These are phyloP conservation scores for Tympanuchus pallidicinctus DNA, from an alignment of 2,113 vertebrate species.

Conservation along the genomic window DNA sequence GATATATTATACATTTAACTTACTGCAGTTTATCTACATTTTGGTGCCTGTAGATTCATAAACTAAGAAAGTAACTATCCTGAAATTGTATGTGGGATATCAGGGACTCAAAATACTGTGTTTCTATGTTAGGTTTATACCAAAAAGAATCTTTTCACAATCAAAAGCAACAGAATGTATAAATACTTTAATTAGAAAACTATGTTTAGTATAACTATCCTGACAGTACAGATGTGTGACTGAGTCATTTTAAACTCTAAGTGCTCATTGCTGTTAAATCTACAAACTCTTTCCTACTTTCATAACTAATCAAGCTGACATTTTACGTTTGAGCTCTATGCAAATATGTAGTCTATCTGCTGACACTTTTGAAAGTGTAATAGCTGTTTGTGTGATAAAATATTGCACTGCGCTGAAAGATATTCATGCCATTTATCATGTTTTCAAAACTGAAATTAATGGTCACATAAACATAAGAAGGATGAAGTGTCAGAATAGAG, in stretches of 20 bases:
- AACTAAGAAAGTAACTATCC: not conserved
- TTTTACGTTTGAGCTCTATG: slow-evolving; percentile 33
- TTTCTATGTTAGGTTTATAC: slow-evolving; percentile 21
- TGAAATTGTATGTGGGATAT: slow-evolving; percentile 9
- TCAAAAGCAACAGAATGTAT: slow-evolving; percentile 9
- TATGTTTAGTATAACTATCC: slow-evolving; percentile 61
- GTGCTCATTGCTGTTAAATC: slow-evolving; percentile 42
- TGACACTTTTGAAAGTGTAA: slow-evolving; percentile 26
- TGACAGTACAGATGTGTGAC: slow-evolving; percentile 68
- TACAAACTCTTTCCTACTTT: slow-evolving; percentile 34
- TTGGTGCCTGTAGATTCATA: not conserved
- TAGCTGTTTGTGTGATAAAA: not conserved
- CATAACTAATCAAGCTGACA: slow-evolving; percentile 59
- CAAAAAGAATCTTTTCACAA: slow-evolving; percentile 20
- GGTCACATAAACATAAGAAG: not conserved
- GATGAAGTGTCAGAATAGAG: not conserved
- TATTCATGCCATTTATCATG: not conserved
- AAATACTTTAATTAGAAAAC: slow-evolving; percentile 64
- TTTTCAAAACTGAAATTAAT: not conserved
- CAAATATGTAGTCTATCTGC: slow-evolving; percentile 26
- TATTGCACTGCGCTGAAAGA: not conserved
- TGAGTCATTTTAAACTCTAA: slow-evolving; percentile 61
- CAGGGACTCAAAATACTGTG: not conserved
- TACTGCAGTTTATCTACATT: not conserved
- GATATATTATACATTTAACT: not conserved